Percentiles rank a stretch among this genome's conserved stretches.
These are phyloP conservation scores for Acleris cristana DNA, from an alignment of 2,888 invertebrate genomes.

Conservation along the genomic window DNA sequence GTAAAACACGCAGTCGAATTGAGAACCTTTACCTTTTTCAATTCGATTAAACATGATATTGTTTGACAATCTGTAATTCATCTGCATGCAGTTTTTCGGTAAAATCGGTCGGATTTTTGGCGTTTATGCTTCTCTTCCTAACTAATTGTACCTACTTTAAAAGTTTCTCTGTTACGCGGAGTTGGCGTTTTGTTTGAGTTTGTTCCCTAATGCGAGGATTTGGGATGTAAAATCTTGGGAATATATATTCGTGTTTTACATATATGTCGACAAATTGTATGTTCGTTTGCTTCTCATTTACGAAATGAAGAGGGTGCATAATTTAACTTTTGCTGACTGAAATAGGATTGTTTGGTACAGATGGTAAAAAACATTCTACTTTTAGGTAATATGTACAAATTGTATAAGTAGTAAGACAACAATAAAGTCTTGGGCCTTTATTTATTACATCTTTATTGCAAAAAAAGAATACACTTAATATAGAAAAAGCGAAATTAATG, in stretches of 20 bases:
- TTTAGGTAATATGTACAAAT: too few species aligned
- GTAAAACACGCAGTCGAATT: too few species aligned
- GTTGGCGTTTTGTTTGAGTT: slow-evolving; percentile 10
- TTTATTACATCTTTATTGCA: too few species aligned
- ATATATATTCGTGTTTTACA: neutral
- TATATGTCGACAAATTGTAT: neutral
- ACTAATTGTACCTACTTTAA: slow-evolving; percentile 14
- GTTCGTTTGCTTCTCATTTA: neutral
- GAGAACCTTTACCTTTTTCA: too few species aligned
- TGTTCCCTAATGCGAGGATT: slow-evolving; percentile 2
- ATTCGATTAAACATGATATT: too few species aligned
- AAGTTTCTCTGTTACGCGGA: neutral
- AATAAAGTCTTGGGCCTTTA: too few species aligned
- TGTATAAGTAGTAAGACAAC: too few species aligned
- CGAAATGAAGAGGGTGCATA: neutral
- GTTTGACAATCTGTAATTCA: too few species aligned
- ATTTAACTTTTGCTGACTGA: neutral
- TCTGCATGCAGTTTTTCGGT: neutral
- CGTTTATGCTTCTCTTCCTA: neutral
- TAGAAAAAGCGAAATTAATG: too few species aligned
- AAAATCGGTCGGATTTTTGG: slow-evolving; percentile 18
- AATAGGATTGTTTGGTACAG: too few species aligned
- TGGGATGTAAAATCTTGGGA: slow-evolving; percentile 2
- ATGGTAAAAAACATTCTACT: too few species aligned
- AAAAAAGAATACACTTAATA: too few species aligned